Conservation (phyloP, 2,113 vertebrate species). For the Tragelaphus buxtoni region DNA sequence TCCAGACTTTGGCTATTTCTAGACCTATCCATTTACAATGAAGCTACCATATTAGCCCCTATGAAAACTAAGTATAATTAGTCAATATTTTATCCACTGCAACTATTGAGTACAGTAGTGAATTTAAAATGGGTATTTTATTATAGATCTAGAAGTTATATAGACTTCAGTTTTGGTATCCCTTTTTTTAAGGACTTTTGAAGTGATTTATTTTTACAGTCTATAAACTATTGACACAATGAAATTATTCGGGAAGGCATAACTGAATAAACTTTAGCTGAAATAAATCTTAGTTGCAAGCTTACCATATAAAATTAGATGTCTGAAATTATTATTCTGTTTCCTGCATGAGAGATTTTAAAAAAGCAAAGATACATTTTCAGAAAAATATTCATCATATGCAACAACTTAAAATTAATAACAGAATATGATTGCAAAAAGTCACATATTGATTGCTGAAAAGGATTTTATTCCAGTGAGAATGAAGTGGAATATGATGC, state of each 20-base stretch:
- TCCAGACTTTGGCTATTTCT: neutral
- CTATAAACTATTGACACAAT: neutral
- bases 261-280: neutral
- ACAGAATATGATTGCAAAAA: neutral
- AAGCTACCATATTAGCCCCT: neutral
- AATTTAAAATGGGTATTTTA: neutral
- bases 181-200: neutral
- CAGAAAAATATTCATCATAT: constrained; percentile 35
- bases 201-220: constrained; percentile 12
- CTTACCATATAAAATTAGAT: constrained; percentile 28
- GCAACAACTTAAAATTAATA: constrained; percentile 2
- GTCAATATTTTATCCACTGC: neutral
- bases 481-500: neutral
- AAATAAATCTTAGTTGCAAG: constrained; percentile 6
- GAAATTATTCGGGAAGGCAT: neutral
- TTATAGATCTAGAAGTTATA: neutral
- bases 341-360: neutral
- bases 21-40: neutral
- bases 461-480: neutral
- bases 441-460: neutral
- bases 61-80: neutral
- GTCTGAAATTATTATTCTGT: constrained; percentile 33
- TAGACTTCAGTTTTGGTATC: neutral
- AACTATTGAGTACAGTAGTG: neutral
- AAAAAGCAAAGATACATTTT: neutral